Base-by-base conservation (phyloP, 2,888 invertebrate species). In the Cephalotes varians region DNA sequence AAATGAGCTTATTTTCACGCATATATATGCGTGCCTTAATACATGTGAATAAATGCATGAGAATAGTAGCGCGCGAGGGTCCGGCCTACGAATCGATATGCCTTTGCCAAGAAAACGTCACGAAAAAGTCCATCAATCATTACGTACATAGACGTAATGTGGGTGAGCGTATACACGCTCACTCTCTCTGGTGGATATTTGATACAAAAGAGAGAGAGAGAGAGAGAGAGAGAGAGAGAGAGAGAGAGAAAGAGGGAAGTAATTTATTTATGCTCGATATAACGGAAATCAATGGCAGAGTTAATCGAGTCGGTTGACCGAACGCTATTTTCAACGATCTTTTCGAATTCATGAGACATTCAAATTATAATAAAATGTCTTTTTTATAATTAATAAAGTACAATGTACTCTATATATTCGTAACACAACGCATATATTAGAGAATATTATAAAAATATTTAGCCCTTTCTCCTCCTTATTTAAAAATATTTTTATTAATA, bases 61-160 rank as follows among this genome's bases (percentile, higher is more conserved):
- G 74, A 81, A 86, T 83, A 83, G 83, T 79, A 72, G 80, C 47
- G 73, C 54, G 81, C 58, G 65, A 74, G 64, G 44, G 80, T 62
- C 65, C 62, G 56, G 56, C 28, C 51, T 56, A 58, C 69, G 79
- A 86, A 87, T 88, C 90, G 87, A 88, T 90, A 85, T 62, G 79
- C 72, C 83, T 85, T 88, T 83, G 79, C 76, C 62, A 83, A 85
- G 90, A 85, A 88, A 89, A 82, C 69, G 86, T 85, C 87, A 79
- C 79, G 84, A 90, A 87, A 91, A 88, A 86, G 91, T 88, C 87
- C 89, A 91, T 92, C 91, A 88, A 91, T 91, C 92, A 91, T 92
- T 89, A 88, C 72, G 74, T 79, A 65, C 83, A 82, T 65, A 31
- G 62, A 25, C 51, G 82, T 77, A 82, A 82, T 82, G 69, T 73